Base-by-base conservation (phyloP, 2,888 invertebrate genomes). In the Germaria angustata region DNA sequence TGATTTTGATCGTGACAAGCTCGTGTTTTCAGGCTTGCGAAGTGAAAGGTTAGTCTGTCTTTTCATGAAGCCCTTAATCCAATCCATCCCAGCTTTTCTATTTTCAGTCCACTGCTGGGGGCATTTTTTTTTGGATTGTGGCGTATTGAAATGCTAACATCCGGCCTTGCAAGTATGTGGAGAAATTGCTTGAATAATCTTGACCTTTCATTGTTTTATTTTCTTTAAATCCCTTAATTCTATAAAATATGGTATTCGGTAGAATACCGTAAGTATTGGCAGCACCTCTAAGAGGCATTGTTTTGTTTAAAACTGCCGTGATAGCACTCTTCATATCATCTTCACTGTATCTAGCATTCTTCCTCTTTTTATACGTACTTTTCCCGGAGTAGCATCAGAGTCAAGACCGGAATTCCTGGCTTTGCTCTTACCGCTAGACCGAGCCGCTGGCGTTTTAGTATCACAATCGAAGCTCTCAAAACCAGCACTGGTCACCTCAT, bases 31-130 rank as follows among this genome's bases (percentile, higher is more conserved):
- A 57, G 84, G 81, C 44, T 73, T 78, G 34, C 85, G 49, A 34
- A 86, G 51, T 41, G 84, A 82, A 66, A 84, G 49, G 22, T 63
- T 76, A 61, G 53, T 57, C 46, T 85, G 84, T 53, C 85, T 68
- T 36, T 84, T 75, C 84, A 85, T 83, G 57, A 84, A 86, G 17
- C 78, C 63, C 53, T n/a, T n/a, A n/a, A n/a, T n/a, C n/a, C 85
- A 85, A 15, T 84, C 76, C 36, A 49, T 77, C 20, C 81, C 76
- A 76, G 79, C 79, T 63, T 55, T 68, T 69, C 49, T 79, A 66
- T 82, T 82, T 61, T 78, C 59, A 69, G 55, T 73, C 59, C 69
- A 82, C 22, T 39, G 57, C 15, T 71, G 68, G 41, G 75, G 73
- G 39, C 63, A 76, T 82, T 79, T 82, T 46, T n/a, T 79, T 72